Percentiles rank a stretch among this genome's conserved stretches.
Conservation (phyloP, 2,888 invertebrate genomes). For the Nomada ferruginata region DNA sequence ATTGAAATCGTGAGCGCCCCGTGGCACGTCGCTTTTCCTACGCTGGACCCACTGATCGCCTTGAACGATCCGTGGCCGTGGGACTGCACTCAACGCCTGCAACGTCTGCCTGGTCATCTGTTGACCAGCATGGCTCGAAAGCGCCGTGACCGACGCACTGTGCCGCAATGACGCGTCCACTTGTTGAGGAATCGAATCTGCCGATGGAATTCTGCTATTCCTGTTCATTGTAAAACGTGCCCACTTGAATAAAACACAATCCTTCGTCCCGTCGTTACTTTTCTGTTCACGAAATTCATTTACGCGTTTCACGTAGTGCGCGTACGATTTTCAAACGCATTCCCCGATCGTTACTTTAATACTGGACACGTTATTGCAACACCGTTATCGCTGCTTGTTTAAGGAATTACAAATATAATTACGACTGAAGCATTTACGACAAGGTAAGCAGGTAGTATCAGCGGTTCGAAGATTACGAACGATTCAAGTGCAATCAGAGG, state of each 20-base stretch:
- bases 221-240: conserved; percentile 77
- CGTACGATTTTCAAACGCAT: not conserved
- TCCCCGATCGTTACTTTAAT: not conserved
- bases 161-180: conserved; percentile 83
- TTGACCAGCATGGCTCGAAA: conserved; percentile 83
- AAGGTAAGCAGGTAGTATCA: not conserved
- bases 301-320: too few species aligned
- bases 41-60: conserved; percentile 90
- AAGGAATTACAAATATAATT: not conserved
- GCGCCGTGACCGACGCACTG: conserved; percentile 80
- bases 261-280: not conserved
- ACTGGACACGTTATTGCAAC: not conserved
- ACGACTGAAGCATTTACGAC: not conserved
- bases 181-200: conserved; percentile 87
- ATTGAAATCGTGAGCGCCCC: conserved; percentile 85
- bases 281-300: not conserved
- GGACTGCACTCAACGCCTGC: conserved; percentile 91
- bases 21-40: conserved; percentile 84
- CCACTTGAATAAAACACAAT: not conserved
- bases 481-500: conserved; percentile 10
- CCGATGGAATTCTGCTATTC: conserved; percentile 87
- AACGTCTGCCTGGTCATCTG: conserved; percentile 90
- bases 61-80: conserved; percentile 90
- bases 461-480: conserved; percentile 8
- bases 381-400: not conserved